Evolutionary conservation across 2,797 vertebrate species (phyloP).

Genomic region (Iguana delicatissima): DNA sequence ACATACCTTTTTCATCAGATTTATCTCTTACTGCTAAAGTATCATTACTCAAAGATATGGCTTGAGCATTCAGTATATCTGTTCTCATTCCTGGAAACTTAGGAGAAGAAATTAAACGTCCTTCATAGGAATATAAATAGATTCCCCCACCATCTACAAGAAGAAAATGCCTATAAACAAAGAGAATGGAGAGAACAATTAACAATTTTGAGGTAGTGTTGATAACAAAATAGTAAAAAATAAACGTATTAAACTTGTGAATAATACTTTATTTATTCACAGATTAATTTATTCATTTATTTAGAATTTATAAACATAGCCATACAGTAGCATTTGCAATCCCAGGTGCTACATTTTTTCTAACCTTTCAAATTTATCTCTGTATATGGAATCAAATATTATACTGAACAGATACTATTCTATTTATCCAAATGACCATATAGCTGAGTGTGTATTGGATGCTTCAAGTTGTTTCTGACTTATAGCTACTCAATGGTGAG

Average conservation of each 20-base stretch:
- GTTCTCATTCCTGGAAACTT: constrained; percentile 94
- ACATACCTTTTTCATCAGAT: constrained; percentile 92
- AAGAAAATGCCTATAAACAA: constrained; percentile 88
- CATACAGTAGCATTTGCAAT: neutral
- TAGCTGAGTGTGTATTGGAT: too few relatives aligned
- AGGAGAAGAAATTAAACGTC: constrained; percentile 91
- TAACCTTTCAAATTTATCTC: neutral
- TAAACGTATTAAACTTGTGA: neutral
- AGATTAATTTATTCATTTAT: neutral
- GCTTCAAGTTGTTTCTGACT: too few relatives aligned
- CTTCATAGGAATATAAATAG: constrained; percentile 95
- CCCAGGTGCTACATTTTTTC: neutral
- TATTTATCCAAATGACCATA: neutral
- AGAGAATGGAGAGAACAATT: neutral
- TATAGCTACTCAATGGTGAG: too few relatives aligned
- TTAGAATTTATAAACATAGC: neutral
- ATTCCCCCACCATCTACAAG: constrained; percentile 93
- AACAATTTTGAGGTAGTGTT: neutral
- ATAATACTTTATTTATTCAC: neutral
- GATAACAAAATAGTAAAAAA: neutral
- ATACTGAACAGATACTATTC: neutral
- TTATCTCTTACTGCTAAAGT: constrained; percentile 92
- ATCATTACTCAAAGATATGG: constrained; percentile 92
- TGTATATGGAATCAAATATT: neutral
- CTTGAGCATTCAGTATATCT: constrained; percentile 89